Conservation (phyloP, 2,888 invertebrate genomes). For the Drosophila paranaensis region DNA sequence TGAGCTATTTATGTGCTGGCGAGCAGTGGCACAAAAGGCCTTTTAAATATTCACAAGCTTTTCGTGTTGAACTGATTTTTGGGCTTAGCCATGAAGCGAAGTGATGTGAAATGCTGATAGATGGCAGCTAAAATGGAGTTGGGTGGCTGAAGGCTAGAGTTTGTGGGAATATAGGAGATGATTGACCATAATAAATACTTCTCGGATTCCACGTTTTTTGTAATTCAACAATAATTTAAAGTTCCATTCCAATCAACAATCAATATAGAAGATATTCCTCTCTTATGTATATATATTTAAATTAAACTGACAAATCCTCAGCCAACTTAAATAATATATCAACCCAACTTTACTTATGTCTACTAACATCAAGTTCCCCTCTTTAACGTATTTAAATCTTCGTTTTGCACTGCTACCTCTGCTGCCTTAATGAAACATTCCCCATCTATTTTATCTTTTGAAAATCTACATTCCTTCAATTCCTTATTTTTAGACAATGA, state of each 20-base stretch:
- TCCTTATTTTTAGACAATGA: neutral
- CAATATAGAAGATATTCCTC: neutral
- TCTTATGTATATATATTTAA: too few relatives aligned
- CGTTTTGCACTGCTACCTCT: too few relatives aligned
- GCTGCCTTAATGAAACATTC: neutral
- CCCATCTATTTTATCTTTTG: neutral
- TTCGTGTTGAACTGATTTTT: slow-evolving; percentile 18
- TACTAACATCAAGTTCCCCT: too few relatives aligned
- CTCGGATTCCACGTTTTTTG: too few relatives aligned
- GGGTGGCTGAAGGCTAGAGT: too few relatives aligned
- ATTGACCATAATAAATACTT: neutral
- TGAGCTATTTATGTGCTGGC: slow-evolving; percentile 49
- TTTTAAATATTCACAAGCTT: slow-evolving; percentile 59
- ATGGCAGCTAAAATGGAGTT: neutral
- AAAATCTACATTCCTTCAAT: neutral
- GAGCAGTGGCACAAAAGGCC: slow-evolving; percentile 31
- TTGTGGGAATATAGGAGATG: neutral
- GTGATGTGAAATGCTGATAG: slow-evolving; percentile 1
- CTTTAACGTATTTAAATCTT: too few relatives aligned
- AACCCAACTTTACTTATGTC: too few relatives aligned
- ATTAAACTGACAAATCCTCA: too few relatives aligned
- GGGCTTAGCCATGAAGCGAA: neutral
- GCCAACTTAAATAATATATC: too few relatives aligned
- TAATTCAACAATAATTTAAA: neutral
- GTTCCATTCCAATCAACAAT: neutral